Base-by-base conservation (phyloP, 2,888 invertebrate genomes). In the Onthophagus sagittarius region DNA sequence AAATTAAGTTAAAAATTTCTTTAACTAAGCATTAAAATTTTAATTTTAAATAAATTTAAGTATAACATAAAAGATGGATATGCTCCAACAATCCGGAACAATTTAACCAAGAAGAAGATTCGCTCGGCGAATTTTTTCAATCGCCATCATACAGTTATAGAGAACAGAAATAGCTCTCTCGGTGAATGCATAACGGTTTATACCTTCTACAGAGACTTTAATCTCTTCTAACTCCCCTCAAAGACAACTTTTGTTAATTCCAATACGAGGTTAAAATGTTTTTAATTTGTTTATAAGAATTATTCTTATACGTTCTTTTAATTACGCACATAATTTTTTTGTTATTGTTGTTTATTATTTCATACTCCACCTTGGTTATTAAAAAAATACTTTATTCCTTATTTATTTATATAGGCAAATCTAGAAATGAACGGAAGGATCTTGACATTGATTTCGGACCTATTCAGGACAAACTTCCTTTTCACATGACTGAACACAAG, bases 401-500 rank as follows among this genome's bases (percentile, higher is more conserved):
- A 23, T 23, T 23, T 23, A 23, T 23, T 23, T 23, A 23, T 23
- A 23, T 53, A 53, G 11, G 7, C 6, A 53, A 53, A 53, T 53
- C 62, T 15, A 14, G 53, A 39, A 33, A 14, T 13, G 15, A 31
- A 32, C 13, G 63, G 23, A 63, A 33, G 64, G 72, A 72, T 65
- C 64, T 72, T 72, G 67, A 72, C 72, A 72, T 72, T 72, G 72
- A 23, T 23, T 23, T 23, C 23, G 23, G 23, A 23, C 23, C 72
- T 15, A 64, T 72, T 67, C 64, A 39, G 15, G 63, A 39, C 14
- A 23, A 23, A 39, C 32, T 63, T 32, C 63, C 67, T 72, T 72
- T 65, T 72, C 72, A 72, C 72, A 72, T 72, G 72, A 72, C 72
- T 72, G 72, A 65, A 15, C 72, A 72, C 72, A 72, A 72, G 72